Percentiles rank a stretch among this genome's conserved stretches.
Evolutionary conservation across 2,113 vertebrate species (phyloP).

Genomic region (Hemicordylus capensis): DNA sequence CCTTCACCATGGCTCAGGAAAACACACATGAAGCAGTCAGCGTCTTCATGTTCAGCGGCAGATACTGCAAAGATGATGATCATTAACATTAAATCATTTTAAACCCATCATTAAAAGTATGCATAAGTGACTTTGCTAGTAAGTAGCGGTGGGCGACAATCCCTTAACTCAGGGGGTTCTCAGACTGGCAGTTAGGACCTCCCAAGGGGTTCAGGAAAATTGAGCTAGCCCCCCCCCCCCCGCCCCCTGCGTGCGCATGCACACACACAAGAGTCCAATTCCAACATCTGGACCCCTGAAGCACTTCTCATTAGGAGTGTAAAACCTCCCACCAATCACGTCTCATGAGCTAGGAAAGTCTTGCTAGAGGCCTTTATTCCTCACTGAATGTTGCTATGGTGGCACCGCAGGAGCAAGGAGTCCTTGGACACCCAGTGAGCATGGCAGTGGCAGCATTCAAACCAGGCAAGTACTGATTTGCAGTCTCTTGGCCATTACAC

Average conservation of each 20-base stretch:
- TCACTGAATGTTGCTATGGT: background rate
- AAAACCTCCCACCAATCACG: no score
- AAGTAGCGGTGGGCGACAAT: background rate
- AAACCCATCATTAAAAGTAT: no score
- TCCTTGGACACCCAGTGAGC: background rate
- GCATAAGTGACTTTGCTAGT: no score
- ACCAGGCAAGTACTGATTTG: no score
- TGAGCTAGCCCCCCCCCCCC: background rate
- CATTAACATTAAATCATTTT: no score
- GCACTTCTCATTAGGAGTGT: no score
- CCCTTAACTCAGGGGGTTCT: background rate
- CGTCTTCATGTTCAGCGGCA: slow-evolving; percentile 76
- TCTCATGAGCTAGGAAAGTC: background rate
- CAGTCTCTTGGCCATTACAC: no score
- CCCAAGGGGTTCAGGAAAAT: background rate
- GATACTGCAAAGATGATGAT: slow-evolving; percentile 86
- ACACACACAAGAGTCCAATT: background rate
- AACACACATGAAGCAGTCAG: slow-evolving; percentile 90
- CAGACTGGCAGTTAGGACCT: no score
- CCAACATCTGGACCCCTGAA: background rate
- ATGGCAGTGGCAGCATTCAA: background rate
- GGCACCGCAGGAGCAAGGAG: background rate
- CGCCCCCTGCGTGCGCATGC: no score
- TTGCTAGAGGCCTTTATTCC: background rate
- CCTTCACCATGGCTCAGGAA: slow-evolving; percentile 93